Conservation (phyloP, 2,797 vertebrate species). For the Syndactyla subalaris region DNA sequence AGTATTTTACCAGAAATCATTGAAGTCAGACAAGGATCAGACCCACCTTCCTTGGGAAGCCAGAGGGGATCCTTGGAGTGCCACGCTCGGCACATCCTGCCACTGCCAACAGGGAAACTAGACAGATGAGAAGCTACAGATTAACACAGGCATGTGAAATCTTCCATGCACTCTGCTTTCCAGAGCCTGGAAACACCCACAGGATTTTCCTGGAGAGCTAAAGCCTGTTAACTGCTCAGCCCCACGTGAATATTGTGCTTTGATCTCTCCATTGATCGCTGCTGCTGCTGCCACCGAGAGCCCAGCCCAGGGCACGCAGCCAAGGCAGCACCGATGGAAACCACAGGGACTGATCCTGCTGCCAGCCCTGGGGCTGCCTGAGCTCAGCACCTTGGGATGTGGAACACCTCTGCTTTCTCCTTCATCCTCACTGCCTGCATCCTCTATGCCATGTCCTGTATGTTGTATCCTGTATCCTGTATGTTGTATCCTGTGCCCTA, state of each 20-base stretch:
- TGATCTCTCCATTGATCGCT: not conserved
- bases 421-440: fast-evolving
- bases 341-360: not conserved
- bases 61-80: not conserved
- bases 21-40: not conserved
- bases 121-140: not conserved
- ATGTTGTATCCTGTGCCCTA: not conserved
- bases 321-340: not conserved
- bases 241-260: not conserved
- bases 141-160: not conserved
- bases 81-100: not conserved
- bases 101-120: not conserved
- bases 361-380: not conserved
- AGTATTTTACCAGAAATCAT: not conserved
- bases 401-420: not conserved
- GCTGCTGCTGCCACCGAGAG: not conserved
- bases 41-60: not conserved
- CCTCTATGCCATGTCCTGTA: not conserved
- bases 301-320: not conserved
- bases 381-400: not conserved
- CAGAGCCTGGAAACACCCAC: not conserved
- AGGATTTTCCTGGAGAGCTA: not conserved
- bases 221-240: not conserved
- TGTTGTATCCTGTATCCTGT: too few relatives aligned
- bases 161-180: not conserved